phyloP scores from a whole-genome alignment of 2,113 vertebrate genomes.

The Eleginops maclovinus region DNA sequence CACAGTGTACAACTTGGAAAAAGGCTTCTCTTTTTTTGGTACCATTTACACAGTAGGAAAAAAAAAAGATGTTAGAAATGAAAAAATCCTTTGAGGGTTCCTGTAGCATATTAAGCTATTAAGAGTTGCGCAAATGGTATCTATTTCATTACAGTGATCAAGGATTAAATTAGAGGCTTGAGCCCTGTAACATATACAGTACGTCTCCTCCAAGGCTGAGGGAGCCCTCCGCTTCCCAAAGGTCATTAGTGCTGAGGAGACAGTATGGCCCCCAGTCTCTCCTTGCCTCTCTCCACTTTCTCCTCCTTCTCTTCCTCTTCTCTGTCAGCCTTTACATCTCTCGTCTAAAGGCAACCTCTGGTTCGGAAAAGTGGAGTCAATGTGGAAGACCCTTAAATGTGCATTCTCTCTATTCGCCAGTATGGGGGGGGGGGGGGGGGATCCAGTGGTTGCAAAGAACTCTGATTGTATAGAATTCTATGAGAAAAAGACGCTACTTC shows the following conservation, averaged over 20 bases:
- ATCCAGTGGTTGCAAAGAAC: too few species aligned
- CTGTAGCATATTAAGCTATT: conserved; percentile 79
- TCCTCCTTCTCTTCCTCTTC: conserved; percentile 29
- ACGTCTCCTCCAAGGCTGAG: conserved; percentile 74
- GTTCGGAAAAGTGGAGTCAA: too few species aligned
- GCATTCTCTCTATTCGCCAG: too few species aligned
- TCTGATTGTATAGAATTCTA: too few species aligned
- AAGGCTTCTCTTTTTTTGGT: conserved; percentile 32
- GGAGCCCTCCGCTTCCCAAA: conserved; percentile 79
- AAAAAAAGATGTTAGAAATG: conserved; percentile 63
- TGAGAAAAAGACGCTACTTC: too few species aligned
- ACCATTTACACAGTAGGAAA: conserved; percentile 37
- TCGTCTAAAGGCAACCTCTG: background rate
- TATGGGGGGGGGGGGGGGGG: too few species aligned
- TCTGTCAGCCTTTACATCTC: conserved; percentile 26
- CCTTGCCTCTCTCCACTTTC: conserved; percentile 47
- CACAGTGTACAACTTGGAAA: conserved; percentile 64
- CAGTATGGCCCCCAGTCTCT: conserved; percentile 70
- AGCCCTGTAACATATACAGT: conserved; percentile 79
- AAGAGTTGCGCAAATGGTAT: conserved; percentile 76
- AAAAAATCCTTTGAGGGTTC: conserved; percentile 72
- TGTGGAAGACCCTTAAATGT: too few species aligned
- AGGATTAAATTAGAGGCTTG: conserved; percentile 82
- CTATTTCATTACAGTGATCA: conserved; percentile 83
- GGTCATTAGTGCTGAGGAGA: conserved; percentile 81